A percentile compares a stretch with the other conserved stretches of the same genome.
phyloP scores from a whole-genome alignment of 2,797 vertebrate species.

The Pseudotriccus pelzelni region DNA sequence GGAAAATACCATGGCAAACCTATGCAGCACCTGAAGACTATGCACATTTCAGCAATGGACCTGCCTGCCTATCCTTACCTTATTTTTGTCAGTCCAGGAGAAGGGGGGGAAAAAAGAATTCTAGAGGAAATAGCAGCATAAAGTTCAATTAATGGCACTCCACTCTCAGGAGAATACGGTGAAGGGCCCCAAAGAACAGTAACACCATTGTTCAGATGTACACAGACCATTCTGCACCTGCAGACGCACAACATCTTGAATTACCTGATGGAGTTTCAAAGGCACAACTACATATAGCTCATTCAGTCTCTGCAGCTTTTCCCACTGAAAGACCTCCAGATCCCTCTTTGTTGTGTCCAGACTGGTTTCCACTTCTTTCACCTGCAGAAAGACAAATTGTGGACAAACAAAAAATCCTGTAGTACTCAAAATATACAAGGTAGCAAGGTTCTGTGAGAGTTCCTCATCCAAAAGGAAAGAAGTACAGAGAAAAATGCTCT shows the following conservation, averaged over 20 bases:
- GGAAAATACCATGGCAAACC: neutral
- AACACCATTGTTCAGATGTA: neutral
- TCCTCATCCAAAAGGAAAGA: neutral
- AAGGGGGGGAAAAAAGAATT: neutral
- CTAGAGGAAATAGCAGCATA: neutral
- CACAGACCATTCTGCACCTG: neutral
- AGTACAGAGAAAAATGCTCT: neutral
- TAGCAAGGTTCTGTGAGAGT: neutral
- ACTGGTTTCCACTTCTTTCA: constrained; percentile 74
- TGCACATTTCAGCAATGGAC: neutral
- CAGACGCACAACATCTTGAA: neutral
- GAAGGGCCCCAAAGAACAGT: neutral
- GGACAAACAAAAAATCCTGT: neutral
- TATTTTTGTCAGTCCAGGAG: neutral
- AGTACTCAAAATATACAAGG: neutral
- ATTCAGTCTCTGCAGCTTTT: constrained; percentile 90
- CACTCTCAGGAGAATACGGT: neutral
- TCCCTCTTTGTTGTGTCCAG: constrained; percentile 75
- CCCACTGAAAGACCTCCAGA: constrained; percentile 86
- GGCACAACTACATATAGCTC: constrained; percentile 87
- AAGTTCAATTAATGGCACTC: neutral
- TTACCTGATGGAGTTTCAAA: constrained; percentile 90
- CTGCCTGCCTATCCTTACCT: neutral
- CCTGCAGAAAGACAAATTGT: constrained; percentile 72
- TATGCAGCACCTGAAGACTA: neutral